phyloP scores from a whole-genome alignment of 2,797 vertebrate species.

The Urocyon cinereoargenteus region DNA sequence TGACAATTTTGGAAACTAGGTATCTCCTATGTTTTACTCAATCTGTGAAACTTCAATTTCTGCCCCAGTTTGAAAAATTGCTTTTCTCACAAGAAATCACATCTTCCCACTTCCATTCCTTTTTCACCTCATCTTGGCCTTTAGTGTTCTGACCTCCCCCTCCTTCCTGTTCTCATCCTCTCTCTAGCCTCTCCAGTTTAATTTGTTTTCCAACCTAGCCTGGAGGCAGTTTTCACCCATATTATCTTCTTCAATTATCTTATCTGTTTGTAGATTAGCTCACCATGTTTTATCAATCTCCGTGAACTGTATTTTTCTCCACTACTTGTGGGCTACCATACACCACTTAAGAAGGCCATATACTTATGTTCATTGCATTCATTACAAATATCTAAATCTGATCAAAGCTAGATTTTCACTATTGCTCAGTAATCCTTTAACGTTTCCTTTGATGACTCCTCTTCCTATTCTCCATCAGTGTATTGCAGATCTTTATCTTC shows the following conservation, averaged over 20 bases:
- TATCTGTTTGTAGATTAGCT: neutral
- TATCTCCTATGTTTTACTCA: neutral
- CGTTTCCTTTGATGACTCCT: neutral
- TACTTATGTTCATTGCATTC: neutral
- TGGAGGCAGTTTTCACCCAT: neutral
- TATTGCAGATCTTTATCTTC: neutral
- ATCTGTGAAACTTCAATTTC: conserved; percentile 7
- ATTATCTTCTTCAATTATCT: neutral
- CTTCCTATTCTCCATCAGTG: neutral
- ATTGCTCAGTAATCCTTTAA: neutral
- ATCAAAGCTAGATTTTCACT: neutral
- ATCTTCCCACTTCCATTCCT: neutral
- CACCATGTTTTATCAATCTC: neutral
- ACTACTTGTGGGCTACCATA: neutral
- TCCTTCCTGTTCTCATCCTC: neutral
- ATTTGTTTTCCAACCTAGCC: neutral
- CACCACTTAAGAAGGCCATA: neutral
- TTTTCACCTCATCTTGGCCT: neutral
- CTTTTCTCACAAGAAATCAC: conserved; percentile 28
- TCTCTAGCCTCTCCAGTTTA: neutral
- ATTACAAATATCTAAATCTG: neutral
- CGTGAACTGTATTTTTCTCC: neutral
- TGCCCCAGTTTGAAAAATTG: conserved; percentile 14
- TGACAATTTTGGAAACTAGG: neutral
- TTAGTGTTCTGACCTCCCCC: neutral